Base-by-base conservation (phyloP, 2,797 vertebrate genomes). In the Acanthurus leucopareius region DNA sequence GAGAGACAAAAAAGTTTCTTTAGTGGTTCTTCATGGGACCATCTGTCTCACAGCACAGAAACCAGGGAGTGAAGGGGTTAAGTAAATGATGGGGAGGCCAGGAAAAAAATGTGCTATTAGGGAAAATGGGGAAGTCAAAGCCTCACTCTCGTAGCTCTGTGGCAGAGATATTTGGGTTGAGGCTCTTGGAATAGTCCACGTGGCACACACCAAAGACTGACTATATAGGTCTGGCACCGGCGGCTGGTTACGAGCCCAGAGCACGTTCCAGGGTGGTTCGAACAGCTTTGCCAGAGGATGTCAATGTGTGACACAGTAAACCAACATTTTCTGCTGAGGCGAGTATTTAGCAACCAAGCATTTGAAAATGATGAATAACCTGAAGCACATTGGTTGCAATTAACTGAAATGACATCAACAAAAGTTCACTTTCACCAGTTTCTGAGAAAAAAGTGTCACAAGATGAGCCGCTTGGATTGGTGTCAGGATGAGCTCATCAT, bases 281-380 rank as follows among this genome's bases (percentile, higher is more conserved):
- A 48, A 69, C 47, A 58, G 66, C 69, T 66, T 42, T 83, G 92
- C 91, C 90, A 92, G 77, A 88, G 89, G 88, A 93, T 93, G 89
- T 91, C 91, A 92, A 83, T 58, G 86, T 88, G 88, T 93, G 90
- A 92, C 88, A 89, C 82, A 81, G 85, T 89, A 85, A 91, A 93
- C 87, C 88, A 63, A 68, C 58, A 51, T 78, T 90, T 92, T 93
- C 88, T 93, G 87, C 91, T 88, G 88, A 93, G 77, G 75, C 32
- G 40, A 78, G 70, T 70, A 61, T 86, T 91, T 78, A 81, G 75
- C 71, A 65, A 86, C 44, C 75, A 78, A 49, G 66, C 38, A 76
- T 79, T 86, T 87, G 63, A 45, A 83, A 80, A 77, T 61, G 51
- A 82, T 47, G 69, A 77, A 80, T 62, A 75, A 69, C 72, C 35